Evolutionary conservation across 2,113 vertebrate species (phyloP).

Genomic region (Cricetomys ansorgei): DNA sequence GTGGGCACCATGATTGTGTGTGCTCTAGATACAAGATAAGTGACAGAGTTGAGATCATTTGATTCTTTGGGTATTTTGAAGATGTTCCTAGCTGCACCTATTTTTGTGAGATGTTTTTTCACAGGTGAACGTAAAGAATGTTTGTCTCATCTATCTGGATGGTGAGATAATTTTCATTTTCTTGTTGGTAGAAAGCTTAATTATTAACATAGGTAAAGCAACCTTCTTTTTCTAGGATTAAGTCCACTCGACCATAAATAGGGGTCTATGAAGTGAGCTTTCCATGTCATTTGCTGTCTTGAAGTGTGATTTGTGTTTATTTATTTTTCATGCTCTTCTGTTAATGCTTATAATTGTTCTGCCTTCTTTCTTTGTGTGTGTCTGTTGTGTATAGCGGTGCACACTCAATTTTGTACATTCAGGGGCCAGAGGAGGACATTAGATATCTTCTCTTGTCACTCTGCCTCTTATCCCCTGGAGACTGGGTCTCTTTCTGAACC

Average conservation of each 20-base stretch:
- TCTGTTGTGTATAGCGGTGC: background rate
- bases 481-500: background rate
- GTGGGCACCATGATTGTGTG: background rate
- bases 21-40: background rate
- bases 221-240: background rate
- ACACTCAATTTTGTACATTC: background rate
- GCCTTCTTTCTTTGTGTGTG: background rate
- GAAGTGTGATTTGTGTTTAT: background rate
- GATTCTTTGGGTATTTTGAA: background rate
- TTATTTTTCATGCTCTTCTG: background rate
- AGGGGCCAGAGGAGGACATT: background rate
- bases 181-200: background rate
- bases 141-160: background rate
- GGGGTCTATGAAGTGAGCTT: no score
- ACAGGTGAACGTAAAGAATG: background rate
- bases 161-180: background rate
- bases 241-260: background rate
- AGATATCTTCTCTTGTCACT: background rate
- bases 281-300: background rate
- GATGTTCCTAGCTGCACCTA: background rate
- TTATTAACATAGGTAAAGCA: background rate
- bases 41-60: background rate
- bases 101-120: background rate
- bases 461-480: background rate
- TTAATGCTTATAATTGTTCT: background rate